Base-by-base conservation (phyloP, 2,888 invertebrate species). In the Epinotia demarniana region DNA sequence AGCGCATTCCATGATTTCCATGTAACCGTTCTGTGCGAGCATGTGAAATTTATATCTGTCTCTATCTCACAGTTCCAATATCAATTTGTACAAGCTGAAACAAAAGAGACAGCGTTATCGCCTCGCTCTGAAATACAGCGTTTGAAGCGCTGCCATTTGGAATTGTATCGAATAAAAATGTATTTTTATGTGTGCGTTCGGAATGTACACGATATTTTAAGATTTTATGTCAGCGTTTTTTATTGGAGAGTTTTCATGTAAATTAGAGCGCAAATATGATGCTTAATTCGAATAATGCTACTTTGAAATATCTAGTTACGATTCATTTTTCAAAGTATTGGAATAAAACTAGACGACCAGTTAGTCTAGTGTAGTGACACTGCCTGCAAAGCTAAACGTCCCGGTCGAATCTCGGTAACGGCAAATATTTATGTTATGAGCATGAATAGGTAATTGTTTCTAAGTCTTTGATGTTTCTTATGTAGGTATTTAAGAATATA, bases 1-100 rank as follows among this genome's bases (percentile, higher is more conserved):
- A 74, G 67, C 27, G 49, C 39, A 39, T 61, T 33, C n/a, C n/a
- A 27, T 60, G 49, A 18, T n/a, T 61, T 33, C n/a, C n/a, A 27
- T 60, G 49, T 70, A 74, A 58, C 74, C 33, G 49, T 70, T 79
- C 78, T 78, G 76, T 76, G 72, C 74, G 79, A 78, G 72, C 78
- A 77, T 82, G 88, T 85, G 86, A 85, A 88, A 88, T 86, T 84
- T 87, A 87, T 89, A 84, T 82, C 84, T 81, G 80, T 90, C 90
- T 88, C 89, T 85, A 85, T 89, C 88, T 81, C 83, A 83, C 88
- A 78, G 78, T 81, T 81, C 80, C 73, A 77, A 85, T 88, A 87
- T 87, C 88, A 89, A 87, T 88, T 87, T 86, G 82, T 83, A 78
- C 77, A 77, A 78, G 76, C 78, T 84, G 81, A 83, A 85, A 84